Evolutionary conservation across 1,140 invertebrate genomes (phyloP), one percentile per base, ranked within the genome.

Genomic region (Phymastichus coffea): DNA sequence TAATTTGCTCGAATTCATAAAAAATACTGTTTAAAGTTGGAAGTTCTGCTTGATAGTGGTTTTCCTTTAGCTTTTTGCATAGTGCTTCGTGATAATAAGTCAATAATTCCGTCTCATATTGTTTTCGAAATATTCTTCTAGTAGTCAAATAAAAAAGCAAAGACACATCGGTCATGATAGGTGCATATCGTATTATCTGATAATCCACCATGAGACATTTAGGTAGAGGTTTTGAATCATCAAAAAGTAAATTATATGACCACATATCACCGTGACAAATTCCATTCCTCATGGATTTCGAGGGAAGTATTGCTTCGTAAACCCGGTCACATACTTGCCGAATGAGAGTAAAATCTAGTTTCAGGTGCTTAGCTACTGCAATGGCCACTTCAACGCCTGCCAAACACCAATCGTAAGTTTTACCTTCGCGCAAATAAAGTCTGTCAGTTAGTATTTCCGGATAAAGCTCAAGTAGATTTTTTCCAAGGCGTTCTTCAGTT

Each of bases 171-270:
- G 80, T 77, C 0, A 77, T 76, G 3, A 81, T 69, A 1, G 83
- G 82, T 12, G 70, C 70, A 19, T 83, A 83, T 9, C 83, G 76
- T 83, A 0, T 81, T 81, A 70, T 86, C 60, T 35, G 12, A 58
- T 19, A 23, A 86, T 20, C 75, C 1, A 86, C 66, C 1, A 82
- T 80, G 57, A 86, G 87, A 17, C 73, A 69, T 14, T 25, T 20
- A 17, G 6, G 17, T 3, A 3, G 22, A 2, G 28, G 49, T 19
- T 25, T 14, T 4, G 33, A 37, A 23, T 37, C 9, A 20, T 38
- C 35, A 33, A 52, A 23, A 14, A 23, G 2, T 1, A 37, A 23
- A 4, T 52, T 52, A 9, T 22, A 3, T 3, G 33, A 40, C 49
- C 46, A 48, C 4, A 10, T 3, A 17, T 48, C 46, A 3, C 46